Evolutionary conservation across 2,888 invertebrate genomes (phyloP).

Genomic region (Neocrepidodera transversa): DNA sequence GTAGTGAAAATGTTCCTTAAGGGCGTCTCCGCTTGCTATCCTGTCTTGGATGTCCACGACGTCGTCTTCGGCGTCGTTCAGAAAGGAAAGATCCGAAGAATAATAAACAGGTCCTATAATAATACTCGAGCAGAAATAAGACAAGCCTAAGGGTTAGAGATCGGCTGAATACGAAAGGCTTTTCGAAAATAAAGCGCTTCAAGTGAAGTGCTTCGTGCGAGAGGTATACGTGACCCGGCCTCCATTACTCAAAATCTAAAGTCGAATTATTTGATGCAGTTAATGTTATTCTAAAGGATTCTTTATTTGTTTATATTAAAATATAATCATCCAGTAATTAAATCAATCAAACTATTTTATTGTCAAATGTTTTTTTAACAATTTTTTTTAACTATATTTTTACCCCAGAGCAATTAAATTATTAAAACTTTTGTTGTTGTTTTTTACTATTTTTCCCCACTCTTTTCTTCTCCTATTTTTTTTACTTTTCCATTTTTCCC

Average conservation of each 20-base stretch:
- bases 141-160: constrained; percentile 31
- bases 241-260: not conserved
- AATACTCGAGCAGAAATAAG: constrained; percentile 35
- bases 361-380: no score
- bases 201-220: constrained; percentile 11
- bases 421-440: no score
- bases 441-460: no score
- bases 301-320: no score
- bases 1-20: no score
- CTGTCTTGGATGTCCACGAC: not conserved
- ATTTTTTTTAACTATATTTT: no score
- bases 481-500: no score
- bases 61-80: not conserved
- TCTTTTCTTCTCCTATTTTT: no score
- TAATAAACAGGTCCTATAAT: constrained; percentile 44
- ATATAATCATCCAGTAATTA: no score
- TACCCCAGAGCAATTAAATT: no score
- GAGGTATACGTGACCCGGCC: constrained; percentile 3
- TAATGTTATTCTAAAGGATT: constrained; percentile 13
- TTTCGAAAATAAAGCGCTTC: constrained; percentile 17
- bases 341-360: no score
- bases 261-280: not conserved
- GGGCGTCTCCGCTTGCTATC: no score
- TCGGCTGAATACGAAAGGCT: constrained; percentile 13
- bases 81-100: constrained; percentile 28